These are phyloP conservation scores for Atopsyche davidsoni DNA, from an alignment of 1,140 invertebrate genomes.

Conservation along the genomic window DNA sequence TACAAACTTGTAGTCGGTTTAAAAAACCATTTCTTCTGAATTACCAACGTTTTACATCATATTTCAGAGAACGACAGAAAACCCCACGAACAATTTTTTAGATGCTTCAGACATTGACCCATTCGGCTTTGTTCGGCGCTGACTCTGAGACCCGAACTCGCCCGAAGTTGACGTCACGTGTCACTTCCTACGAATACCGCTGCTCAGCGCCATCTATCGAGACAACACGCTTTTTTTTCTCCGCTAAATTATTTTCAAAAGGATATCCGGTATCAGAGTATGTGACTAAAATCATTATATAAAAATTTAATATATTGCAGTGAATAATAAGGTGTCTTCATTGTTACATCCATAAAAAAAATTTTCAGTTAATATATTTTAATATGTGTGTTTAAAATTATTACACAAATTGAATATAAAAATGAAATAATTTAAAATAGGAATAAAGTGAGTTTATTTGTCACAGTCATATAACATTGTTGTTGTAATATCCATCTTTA, in stretches of 20 bases:
- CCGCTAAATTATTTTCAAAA: neutral
- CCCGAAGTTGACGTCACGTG: slow-evolving; percentile 24
- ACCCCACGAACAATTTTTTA: slow-evolving; percentile 62
- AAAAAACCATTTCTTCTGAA: slow-evolving; percentile 18
- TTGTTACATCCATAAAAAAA: too few species aligned
- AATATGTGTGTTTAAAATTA: too few species aligned
- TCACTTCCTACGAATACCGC: slow-evolving; percentile 19
- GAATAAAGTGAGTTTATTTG: too few species aligned
- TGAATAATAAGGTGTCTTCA: too few species aligned
- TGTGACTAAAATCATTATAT: too few species aligned
- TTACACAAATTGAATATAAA: too few species aligned
- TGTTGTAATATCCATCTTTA: too few species aligned
- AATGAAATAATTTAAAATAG: too few species aligned
- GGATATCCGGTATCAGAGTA: slow-evolving; percentile 2
- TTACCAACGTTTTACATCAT: slow-evolving; percentile 48
- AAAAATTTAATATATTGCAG: too few species aligned
- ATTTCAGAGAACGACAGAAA: slow-evolving; percentile 39
- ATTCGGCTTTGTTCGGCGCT: slow-evolving; percentile 53
- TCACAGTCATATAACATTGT: too few species aligned
- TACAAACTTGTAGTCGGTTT: slow-evolving; percentile 11
- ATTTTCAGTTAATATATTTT: too few species aligned
- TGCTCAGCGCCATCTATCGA: slow-evolving; percentile 32
- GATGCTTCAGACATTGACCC: slow-evolving; percentile 64
- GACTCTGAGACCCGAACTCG: slow-evolving; percentile 30
- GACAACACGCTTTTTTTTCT: neutral